Base-by-base conservation (phyloP, 2,888 invertebrate species). In the Hermaeophaga mercurialis region DNA sequence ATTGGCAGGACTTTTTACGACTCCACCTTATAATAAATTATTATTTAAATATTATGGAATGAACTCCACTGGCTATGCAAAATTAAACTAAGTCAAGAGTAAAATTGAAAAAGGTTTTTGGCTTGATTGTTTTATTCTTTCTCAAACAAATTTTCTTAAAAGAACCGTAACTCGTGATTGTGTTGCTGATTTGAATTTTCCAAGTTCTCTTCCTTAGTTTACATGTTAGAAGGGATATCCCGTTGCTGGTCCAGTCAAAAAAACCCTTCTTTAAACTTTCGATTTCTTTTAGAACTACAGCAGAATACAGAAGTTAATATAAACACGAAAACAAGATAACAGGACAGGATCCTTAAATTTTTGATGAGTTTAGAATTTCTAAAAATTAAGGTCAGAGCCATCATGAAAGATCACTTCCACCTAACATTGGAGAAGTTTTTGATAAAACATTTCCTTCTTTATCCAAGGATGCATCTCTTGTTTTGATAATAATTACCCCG, bases 81-180 rank as follows among this genome's bases (percentile, higher is more conserved):
- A n/a, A n/a, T n/a, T n/a, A n/a, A 33, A 33, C 12, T 33, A 33
- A 33, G 33, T 33, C 33, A 33, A 33, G 33, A 8, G 14, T 33
- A 14, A 33, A 33, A 33, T 33, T 12, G 33, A 33, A 33, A 33
- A 33, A 33, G 33, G 33, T 33, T 33, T 8, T 14, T 33, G 33
- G 2, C 33, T 14, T 14, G 33, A 33, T 33, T 33, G 33, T 33
- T 33, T 33, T 33, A 33, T 33, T 33, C 33, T 33, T 33, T 26
- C 14, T 14, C 33, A 33, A 33, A 33, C 33, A 33, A 33, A 33
- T 33, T 33, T 33, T 33, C 12, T 33, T 33, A 12, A 33, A 33
- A 33, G 33, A 33, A 33, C 12, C 14, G 26, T 33, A 33, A 33
- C 12, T 33, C 33, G 33, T 33, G 33, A 33, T 33, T 12, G 33